Evolutionary conservation across 2,797 vertebrate species (phyloP).

Genomic region (Scleropages formosus): DNA sequence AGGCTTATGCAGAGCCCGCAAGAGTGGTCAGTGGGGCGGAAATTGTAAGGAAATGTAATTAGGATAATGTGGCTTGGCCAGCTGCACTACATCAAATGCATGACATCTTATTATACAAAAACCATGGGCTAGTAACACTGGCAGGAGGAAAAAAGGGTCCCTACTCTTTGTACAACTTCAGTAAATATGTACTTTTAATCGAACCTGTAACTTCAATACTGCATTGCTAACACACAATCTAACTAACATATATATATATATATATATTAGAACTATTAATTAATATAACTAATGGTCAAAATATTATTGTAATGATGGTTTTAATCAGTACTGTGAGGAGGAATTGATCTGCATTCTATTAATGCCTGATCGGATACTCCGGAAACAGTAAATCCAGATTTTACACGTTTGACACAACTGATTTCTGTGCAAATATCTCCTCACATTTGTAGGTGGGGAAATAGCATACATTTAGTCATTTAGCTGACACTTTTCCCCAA

Average conservation of each 20-base stretch:
- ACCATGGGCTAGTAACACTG: not conserved
- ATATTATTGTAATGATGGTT: not conserved
- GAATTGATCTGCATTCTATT: not conserved
- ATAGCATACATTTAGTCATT: no score
- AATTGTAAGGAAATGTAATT: not conserved
- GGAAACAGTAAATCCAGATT: not conserved
- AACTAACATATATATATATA: no score
- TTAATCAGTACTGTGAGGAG: not conserved
- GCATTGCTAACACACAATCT: not conserved
- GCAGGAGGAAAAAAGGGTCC: not conserved
- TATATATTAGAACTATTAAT: no score
- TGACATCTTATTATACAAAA: constrained; percentile 2
- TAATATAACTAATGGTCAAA: no score
- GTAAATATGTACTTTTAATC: not conserved
- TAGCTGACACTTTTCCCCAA: no score
- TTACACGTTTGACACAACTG: not conserved
- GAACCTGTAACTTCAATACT: not conserved
- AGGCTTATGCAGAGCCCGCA: constrained; percentile 10
- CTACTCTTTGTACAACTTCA: not conserved
- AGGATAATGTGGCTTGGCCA: not conserved
- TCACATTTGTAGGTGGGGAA: not conserved
- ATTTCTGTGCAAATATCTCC: not conserved
- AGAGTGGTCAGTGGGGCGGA: not conserved
- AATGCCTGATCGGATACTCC: not conserved
- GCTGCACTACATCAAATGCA: not conserved